A percentile compares a stretch with the other conserved stretches of the same genome.
Conservation (phyloP, 2,797 vertebrate genomes). For the Balearica regulorum region DNA sequence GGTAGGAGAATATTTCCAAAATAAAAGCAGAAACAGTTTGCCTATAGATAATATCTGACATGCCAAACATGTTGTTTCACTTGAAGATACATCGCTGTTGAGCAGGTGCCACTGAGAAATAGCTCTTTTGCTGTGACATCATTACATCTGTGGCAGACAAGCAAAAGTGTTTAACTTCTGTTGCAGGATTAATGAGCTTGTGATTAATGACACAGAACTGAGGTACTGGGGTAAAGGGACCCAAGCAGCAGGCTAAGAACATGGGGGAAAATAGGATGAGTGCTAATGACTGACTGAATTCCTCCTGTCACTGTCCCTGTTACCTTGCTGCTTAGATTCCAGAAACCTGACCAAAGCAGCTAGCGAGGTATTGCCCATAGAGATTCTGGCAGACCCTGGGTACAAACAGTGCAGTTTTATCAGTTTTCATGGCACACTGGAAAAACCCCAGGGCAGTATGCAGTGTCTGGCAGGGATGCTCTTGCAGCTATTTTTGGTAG, state of each 20-base stretch:
- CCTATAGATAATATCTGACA: not conserved
- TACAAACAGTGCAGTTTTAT: not conserved
- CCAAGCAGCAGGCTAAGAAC: not conserved
- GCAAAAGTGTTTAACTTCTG: not conserved
- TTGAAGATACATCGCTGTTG: not conserved
- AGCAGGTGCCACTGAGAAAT: not conserved
- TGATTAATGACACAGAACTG: not conserved
- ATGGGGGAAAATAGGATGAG: not conserved
- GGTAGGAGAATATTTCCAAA: not conserved
- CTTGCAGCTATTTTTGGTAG: not conserved
- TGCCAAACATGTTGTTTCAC: not conserved
- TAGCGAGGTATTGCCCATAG: not conserved
- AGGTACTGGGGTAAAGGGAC: not conserved
- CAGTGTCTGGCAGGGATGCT: not conserved
- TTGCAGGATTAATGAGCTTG: not conserved
- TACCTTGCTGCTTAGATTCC: not conserved
- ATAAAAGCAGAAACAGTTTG: not conserved
- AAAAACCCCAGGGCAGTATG: not conserved
- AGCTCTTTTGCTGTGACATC: not conserved
- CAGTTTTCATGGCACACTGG: not conserved
- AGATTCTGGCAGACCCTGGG: not conserved
- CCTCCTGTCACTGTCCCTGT: not conserved
- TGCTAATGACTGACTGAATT: not conserved
- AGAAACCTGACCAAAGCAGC: not conserved
- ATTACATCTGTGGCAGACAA: not conserved